Percentiles rank a stretch among this genome's conserved stretches.
Conservation (phyloP, 2,113 vertebrate species). For the Siniperca chuatsi region DNA sequence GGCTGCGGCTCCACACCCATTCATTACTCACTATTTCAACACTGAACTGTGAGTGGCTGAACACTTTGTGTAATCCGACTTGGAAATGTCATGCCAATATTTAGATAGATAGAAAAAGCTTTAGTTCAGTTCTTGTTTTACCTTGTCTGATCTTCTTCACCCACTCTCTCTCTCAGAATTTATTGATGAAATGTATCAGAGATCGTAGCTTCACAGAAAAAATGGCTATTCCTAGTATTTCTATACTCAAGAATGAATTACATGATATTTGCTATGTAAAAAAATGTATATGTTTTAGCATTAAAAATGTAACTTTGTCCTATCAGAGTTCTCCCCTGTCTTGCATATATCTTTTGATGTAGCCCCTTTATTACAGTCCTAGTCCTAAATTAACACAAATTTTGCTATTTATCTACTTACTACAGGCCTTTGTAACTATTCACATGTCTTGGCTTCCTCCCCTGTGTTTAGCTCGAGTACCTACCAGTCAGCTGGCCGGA, state of each 20-base stretch:
- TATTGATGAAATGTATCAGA: not conserved
- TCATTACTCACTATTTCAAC: slow-evolving; percentile 90
- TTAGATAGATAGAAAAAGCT: not conserved
- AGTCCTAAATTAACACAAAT: not conserved
- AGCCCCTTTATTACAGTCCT: not conserved
- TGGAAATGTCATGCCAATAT: not conserved
- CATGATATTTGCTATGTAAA: not conserved
- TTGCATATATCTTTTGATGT: not conserved
- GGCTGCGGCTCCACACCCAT: slow-evolving; percentile 88
- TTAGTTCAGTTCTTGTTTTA: not conserved
- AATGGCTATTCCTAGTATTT: not conserved
- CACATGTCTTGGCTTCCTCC: not conserved
- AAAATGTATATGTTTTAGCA: too few species aligned
- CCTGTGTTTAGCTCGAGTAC: slow-evolving; percentile 88
- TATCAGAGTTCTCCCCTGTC: not conserved
- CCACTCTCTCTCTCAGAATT: not conserved
- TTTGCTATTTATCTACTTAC: not conserved
- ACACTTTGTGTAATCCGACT: not conserved
- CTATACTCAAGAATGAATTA: not conserved
- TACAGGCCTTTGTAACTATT: not conserved
- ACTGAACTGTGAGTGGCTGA: slow-evolving; percentile 76
- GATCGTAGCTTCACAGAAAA: not conserved
- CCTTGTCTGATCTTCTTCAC: not conserved
- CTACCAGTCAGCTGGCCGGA: slow-evolving; percentile 81
- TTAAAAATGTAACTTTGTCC: not conserved